Evolutionary conservation across 2,797 vertebrate genomes (phyloP).

Genomic region (Melanotaenia trifasciata): DNA sequence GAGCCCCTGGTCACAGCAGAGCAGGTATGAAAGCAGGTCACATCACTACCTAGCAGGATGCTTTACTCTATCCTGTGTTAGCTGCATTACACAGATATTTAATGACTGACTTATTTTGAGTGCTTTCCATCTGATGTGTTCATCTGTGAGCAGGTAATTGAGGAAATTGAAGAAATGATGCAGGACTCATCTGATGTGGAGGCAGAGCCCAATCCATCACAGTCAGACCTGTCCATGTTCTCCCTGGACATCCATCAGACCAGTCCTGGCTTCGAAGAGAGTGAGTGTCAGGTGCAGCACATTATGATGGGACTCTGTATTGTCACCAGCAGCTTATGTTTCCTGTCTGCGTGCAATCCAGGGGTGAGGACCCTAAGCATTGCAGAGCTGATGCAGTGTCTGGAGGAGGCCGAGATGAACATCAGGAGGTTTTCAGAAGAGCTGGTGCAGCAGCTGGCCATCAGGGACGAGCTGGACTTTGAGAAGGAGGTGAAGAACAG

Average conservation of each 20-base stretch:
- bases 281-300: slow-evolving; percentile 80
- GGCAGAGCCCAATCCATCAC: slow-evolving; percentile 84
- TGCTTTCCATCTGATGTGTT: slow-evolving; percentile 22
- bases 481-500: slow-evolving; percentile 99
- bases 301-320: neutral
- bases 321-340: neutral
- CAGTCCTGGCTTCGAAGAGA: slow-evolving; percentile 85
- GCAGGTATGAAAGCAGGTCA: slow-evolving; percentile 81
- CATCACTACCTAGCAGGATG: no score
- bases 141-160: slow-evolving; percentile 88
- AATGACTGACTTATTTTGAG: neutral
- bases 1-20: slow-evolving; percentile 95
- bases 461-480: slow-evolving; percentile 96
- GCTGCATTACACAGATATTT: slow-evolving; percentile 17
- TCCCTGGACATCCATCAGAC: slow-evolving; percentile 87
- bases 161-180: slow-evolving; percentile 99
- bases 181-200: slow-evolving; percentile 92
- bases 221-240: slow-evolving; percentile 88
- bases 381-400: slow-evolving; percentile 87
- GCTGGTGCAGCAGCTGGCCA: slow-evolving; percentile 93
- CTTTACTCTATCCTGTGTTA: no score
- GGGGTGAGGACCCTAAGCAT: slow-evolving; percentile 86
- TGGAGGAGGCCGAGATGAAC: slow-evolving; percentile 90
- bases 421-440: slow-evolving; percentile 93
- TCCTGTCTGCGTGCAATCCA: slow-evolving; percentile 52